Evolutionary conservation across 2,797 vertebrate species (phyloP).

Genomic region (Betta splendens): DNA sequence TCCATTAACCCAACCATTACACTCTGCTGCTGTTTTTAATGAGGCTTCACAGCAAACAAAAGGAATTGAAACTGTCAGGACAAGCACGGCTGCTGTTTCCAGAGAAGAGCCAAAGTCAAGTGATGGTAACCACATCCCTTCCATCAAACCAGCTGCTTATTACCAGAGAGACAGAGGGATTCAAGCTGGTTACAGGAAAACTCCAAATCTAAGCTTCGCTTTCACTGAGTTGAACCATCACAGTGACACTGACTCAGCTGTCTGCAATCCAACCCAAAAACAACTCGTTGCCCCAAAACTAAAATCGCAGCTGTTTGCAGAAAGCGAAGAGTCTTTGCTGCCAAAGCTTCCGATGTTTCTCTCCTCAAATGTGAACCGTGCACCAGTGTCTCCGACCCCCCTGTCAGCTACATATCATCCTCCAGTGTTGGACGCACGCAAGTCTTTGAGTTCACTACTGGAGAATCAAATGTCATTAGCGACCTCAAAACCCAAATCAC

Average conservation of each 20-base stretch:
- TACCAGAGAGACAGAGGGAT: constrained; percentile 43
- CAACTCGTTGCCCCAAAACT: constrained; percentile 29
- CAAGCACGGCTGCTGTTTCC: constrained; percentile 20
- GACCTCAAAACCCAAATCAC: constrained; percentile 66
- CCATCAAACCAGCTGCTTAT: constrained; percentile 29
- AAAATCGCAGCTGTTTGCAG: constrained; percentile 46
- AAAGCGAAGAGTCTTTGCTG: constrained; percentile 41
- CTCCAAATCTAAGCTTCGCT: constrained; percentile 30
- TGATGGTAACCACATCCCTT: constrained; percentile 20
- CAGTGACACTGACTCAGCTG: constrained; percentile 14
- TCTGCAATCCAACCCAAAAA: constrained; percentile 31
- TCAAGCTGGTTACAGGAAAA: constrained; percentile 33
- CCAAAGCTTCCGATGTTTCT: constrained; percentile 64
- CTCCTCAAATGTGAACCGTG: constrained; percentile 38
- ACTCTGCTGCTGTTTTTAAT: constrained; percentile 20
- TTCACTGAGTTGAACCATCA: constrained; percentile 31
- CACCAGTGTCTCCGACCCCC: constrained; percentile 39
- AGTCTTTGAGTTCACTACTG: constrained; percentile 72
- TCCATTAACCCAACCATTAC: constrained; percentile 51
- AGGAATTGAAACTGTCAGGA: constrained; percentile 14
- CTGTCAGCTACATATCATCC: constrained; percentile 20
- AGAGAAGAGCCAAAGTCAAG: constrained; percentile 30
- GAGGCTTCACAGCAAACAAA: constrained; percentile 39
- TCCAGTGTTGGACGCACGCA: constrained; percentile 67
- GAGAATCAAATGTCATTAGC: constrained; percentile 70